These are phyloP conservation scores for Marmota monax DNA, from an alignment of 2,113 vertebrate species.

Conservation along the genomic window DNA sequence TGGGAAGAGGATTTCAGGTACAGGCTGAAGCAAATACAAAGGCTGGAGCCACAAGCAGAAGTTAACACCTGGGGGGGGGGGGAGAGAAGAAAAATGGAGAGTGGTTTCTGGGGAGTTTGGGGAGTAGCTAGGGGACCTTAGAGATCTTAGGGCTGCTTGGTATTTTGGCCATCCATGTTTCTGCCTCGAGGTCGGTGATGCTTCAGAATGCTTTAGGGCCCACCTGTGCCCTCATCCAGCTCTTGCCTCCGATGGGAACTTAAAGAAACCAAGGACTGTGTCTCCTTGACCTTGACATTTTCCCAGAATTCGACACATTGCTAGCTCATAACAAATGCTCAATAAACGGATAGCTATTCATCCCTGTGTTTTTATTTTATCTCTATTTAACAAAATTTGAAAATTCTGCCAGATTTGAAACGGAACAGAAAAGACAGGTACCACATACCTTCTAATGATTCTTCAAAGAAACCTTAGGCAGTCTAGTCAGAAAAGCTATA, in stretches of 20 bases:
- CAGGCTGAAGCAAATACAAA: neutral
- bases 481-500: neutral
- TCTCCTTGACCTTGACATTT: neutral
- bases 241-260: neutral
- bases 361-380: neutral
- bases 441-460: neutral
- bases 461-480: neutral
- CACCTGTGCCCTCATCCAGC: neutral
- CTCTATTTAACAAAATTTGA: neutral
- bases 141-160: neutral
- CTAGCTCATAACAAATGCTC: neutral
- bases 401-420: neutral
- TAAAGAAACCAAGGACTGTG: neutral
- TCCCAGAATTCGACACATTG: neutral
- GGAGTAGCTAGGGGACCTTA: neutral
- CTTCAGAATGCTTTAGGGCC: neutral
- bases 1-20: neutral
- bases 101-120: neutral
- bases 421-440: neutral
- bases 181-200: neutral
- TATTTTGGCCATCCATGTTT: neutral
- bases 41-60: neutral
- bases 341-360: neutral
- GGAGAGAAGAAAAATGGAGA: no score
- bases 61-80: no score